Evolutionary conservation across 2,113 vertebrate species (phyloP), one percentile per base, ranked within the genome.

Genomic region (Nyctereutes procyonoides): DNA sequence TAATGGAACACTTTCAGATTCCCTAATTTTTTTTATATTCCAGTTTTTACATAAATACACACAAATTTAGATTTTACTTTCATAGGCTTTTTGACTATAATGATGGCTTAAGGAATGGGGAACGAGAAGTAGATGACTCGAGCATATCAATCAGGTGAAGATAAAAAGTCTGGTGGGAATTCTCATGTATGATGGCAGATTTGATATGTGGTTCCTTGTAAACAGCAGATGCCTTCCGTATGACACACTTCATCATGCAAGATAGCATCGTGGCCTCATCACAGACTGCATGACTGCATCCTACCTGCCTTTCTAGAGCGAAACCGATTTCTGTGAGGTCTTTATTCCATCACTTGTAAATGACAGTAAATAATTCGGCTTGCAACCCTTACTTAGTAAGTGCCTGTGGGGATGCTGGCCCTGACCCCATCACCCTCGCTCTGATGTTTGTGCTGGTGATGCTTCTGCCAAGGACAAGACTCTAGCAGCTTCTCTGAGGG

Each of bases 1-100:
- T 96, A 96, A 96, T 97, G 96, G 92, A 82, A 79, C 82, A 88
- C 80, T 94, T 89, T 92, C 94, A 90, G 82, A 95, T 88, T 96
- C 85, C 77, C 86, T 95, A 43, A 93, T 84, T 96, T 76, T 96
- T 76, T 97, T 95, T 93, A 28, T 93, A 73, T 95, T 71, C 77
- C 43, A 56, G 43, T 60, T 97, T 96, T 60, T 73, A 67, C 19
- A 73, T 76, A 94, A 93, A 94, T 67, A 97, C 77, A 89, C 32
- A 74, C 16, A 84, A 91, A 83, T 67, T 90, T 77, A 93, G 82
- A 15, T 88, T 91, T 88, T 95, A 88, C 88, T 81, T 90, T 96
- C 92, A 62, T 84, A 81, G 69, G 53, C 60, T 60, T 93, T 93
- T 87, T 58, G 12, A 8, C 53, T 88, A 13, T 85, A 90, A 86